These are phyloP conservation scores for Heliothis peltigera DNA, from an alignment of 2,888 invertebrate species.

Conservation along the genomic window DNA sequence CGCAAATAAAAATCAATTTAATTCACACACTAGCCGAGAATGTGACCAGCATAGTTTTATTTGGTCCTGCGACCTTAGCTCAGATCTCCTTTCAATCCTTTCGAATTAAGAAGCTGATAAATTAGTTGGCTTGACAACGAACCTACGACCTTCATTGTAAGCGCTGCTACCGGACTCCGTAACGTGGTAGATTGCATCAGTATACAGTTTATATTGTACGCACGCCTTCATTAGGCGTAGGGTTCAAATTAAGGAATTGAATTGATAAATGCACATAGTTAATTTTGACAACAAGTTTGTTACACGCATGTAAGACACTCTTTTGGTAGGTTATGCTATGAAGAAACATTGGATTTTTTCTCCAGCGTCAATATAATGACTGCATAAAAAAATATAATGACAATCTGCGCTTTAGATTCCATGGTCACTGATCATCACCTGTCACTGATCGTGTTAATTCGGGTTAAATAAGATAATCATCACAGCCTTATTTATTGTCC, in stretches of 20 bases:
- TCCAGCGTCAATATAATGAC: conserved; percentile 13
- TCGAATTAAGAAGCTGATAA: conserved; percentile 49
- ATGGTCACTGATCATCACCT: neutral
- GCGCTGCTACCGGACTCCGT: conserved; percentile 40
- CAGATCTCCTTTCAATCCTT: conserved; percentile 61
- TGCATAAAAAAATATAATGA: conserved; percentile 17
- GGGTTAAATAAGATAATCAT: no score
- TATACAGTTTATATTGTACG: conserved; percentile 34
- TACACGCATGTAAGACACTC: conserved; percentile 12
- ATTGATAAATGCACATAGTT: neutral
- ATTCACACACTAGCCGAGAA: conserved; percentile 9
- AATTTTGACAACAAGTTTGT: neutral
- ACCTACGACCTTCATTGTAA: conserved; percentile 59
- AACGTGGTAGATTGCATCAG: conserved; percentile 40
- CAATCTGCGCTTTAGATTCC: no score
- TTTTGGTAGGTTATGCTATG: conserved; percentile 13
- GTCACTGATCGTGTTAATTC: neutral
- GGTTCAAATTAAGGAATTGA: neutral
- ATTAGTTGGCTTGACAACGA: conserved; percentile 55
- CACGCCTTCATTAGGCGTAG: conserved; percentile 3
- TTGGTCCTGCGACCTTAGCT: conserved; percentile 63
- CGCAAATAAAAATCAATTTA: conserved; percentile 21
- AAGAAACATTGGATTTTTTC: conserved; percentile 38
- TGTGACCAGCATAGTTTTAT: conserved; percentile 28
- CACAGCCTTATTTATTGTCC: no score